Percentiles rank a stretch among this genome's conserved stretches.
Evolutionary conservation across 2,113 vertebrate species (phyloP).

Genomic region (Trichechus manatus): DNA sequence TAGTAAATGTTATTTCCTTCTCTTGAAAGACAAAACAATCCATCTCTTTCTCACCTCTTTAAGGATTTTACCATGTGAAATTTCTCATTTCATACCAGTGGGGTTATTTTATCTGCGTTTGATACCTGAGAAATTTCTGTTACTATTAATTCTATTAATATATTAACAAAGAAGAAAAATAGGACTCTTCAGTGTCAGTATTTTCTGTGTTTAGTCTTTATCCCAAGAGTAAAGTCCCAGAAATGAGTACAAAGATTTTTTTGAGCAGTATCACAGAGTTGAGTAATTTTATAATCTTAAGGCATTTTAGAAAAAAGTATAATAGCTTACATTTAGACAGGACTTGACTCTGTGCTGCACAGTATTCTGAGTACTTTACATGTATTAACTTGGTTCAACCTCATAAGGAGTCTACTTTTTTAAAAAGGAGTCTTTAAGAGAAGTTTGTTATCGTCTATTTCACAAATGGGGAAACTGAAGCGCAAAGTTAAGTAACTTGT

Average conservation of each 20-base stretch:
- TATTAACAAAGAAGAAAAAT: slow-evolving; percentile 36
- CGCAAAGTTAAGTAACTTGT: not conserved
- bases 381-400: not conserved
- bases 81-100: not conserved
- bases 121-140: slow-evolving; percentile 41
- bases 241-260: not conserved
- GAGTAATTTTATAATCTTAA: not conserved
- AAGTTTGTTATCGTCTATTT: not conserved
- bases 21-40: not conserved
- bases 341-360: not conserved
- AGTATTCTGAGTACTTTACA: not conserved
- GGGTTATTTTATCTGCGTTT: slow-evolving; percentile 15
- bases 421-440: not conserved
- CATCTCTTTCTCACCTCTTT: not conserved
- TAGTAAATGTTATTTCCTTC: not conserved
- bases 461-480: not conserved
- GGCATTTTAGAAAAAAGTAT: not conserved
- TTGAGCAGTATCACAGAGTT: not conserved
- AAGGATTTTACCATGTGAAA: not conserved
- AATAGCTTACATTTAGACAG: not conserved
- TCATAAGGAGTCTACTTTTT: not conserved
- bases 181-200: slow-evolving; percentile 10
- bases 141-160: slow-evolving; percentile 31
- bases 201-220: slow-evolving; percentile 42
- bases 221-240: not conserved